These are phyloP conservation scores for Cheilosia urbana DNA, from an alignment of 2,888 invertebrate species.

Conservation along the genomic window DNA sequence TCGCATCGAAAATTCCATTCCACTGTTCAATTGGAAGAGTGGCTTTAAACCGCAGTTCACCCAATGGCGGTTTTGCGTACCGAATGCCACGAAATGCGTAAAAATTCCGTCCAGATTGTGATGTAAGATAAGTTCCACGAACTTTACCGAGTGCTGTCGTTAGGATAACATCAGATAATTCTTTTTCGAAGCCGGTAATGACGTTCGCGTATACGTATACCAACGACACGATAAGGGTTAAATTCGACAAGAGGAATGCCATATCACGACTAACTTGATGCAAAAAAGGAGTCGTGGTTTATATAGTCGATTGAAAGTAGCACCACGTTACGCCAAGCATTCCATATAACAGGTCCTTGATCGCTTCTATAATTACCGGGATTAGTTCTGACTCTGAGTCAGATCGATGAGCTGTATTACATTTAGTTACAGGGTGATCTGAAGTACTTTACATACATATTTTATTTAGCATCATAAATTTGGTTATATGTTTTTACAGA, in stretches of 20 bases:
- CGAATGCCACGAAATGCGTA: slow-evolving; percentile 83
- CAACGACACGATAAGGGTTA: not conserved
- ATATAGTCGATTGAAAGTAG: slow-evolving; percentile 39
- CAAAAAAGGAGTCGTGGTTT: slow-evolving; percentile 11
- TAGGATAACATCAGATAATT: slow-evolving; percentile 81
- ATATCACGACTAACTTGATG: slow-evolving; percentile 55
- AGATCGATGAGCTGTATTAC: slow-evolving; percentile 19
- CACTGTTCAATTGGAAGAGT: slow-evolving; percentile 85
- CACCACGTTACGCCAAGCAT: not conserved
- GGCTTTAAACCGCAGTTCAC: slow-evolving; percentile 81
- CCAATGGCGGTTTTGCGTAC: slow-evolving; percentile 82
- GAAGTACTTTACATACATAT: not conserved
- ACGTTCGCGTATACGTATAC: slow-evolving; percentile 1
- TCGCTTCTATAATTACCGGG: slow-evolving; percentile 27
- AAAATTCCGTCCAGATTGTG: slow-evolving; percentile 81
- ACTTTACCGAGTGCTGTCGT: slow-evolving; percentile 82
- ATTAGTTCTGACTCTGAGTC: slow-evolving; percentile 18
- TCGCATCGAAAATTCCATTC: slow-evolving; percentile 85
- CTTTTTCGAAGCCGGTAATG: slow-evolving; percentile 79
- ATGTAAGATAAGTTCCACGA: slow-evolving; percentile 81
- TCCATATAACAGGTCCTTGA: slow-evolving; percentile 18
- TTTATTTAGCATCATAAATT: not conserved
- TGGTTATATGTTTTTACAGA: not conserved
- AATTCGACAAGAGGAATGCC: slow-evolving; percentile 8
- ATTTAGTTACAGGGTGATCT: slow-evolving; percentile 49